A percentile compares a stretch with the other conserved stretches of the same genome.
Evolutionary conservation across 2,113 vertebrate genomes (phyloP).

Genomic region (Myiopsitta monachus): DNA sequence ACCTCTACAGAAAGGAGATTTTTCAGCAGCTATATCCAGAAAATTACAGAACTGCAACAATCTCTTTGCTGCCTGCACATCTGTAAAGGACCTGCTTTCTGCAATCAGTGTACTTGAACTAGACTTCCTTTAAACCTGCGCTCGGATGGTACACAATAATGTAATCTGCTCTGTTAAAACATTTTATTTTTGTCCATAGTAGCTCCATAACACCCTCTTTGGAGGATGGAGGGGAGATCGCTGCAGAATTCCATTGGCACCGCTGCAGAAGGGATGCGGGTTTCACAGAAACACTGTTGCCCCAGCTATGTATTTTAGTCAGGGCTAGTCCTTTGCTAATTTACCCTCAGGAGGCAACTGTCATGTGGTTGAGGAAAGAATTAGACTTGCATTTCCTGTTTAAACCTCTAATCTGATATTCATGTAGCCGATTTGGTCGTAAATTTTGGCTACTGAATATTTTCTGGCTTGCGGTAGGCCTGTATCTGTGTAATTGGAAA

Average conservation of each 20-base stretch:
- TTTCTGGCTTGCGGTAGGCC: not conserved
- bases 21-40: not conserved
- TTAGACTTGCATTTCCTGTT: conserved; percentile 7
- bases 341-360: not conserved
- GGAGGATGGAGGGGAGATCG: not conserved
- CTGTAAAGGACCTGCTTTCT: not conserved
- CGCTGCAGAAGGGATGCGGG: not conserved
- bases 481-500: conserved; percentile 44
- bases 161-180: not conserved
- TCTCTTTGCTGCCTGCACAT: conserved; percentile 12
- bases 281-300: not conserved
- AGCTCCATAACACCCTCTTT: not conserved
- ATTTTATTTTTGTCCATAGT: not conserved
- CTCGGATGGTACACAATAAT: no score
- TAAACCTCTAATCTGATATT: conserved; percentile 43
- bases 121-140: conserved; percentile 27
- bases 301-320: not conserved
- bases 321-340: not conserved
- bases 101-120: not conserved
- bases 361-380: not conserved
- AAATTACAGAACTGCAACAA: not conserved
- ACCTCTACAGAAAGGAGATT: conserved; percentile 30
- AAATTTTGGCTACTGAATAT: conserved; percentile 50
- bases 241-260: not conserved
- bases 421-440: not conserved